These are phyloP conservation scores for Diplodus sargus DNA, from an alignment of 2,797 vertebrate species.

Conservation along the genomic window DNA sequence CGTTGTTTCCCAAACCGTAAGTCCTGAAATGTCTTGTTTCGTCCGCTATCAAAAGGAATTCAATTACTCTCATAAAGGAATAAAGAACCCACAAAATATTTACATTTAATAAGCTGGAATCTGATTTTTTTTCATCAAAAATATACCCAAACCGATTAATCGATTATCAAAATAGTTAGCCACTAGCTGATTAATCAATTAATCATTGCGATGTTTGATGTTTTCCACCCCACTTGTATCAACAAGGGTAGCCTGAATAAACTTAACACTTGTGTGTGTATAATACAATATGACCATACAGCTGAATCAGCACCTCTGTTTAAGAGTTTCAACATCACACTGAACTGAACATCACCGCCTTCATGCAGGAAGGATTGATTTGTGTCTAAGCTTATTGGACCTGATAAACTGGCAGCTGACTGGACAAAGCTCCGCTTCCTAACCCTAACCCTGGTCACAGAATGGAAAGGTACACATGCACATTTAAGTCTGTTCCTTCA, in stretches of 20 bases:
- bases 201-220: too few relatives aligned
- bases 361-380: neutral
- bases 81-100: too few relatives aligned
- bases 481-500: neutral
- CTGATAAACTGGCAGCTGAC: neutral
- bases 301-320: neutral
- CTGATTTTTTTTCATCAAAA: too few relatives aligned
- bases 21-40: too few relatives aligned
- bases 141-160: too few relatives aligned
- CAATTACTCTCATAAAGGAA: too few relatives aligned
- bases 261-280: neutral
- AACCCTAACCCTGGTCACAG: neutral
- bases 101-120: too few relatives aligned
- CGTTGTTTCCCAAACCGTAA: too few relatives aligned
- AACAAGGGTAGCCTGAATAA: neutral
- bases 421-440: neutral
- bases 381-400: neutral
- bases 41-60: too few relatives aligned
- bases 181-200: too few relatives aligned
- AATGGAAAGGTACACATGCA: neutral
- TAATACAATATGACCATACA: neutral
- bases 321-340: neutral
- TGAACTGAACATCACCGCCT: neutral
- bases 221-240: neutral
- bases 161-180: too few relatives aligned